Conservation (phyloP, 2,113 vertebrate species). For the Picathartes gymnocephalus region DNA sequence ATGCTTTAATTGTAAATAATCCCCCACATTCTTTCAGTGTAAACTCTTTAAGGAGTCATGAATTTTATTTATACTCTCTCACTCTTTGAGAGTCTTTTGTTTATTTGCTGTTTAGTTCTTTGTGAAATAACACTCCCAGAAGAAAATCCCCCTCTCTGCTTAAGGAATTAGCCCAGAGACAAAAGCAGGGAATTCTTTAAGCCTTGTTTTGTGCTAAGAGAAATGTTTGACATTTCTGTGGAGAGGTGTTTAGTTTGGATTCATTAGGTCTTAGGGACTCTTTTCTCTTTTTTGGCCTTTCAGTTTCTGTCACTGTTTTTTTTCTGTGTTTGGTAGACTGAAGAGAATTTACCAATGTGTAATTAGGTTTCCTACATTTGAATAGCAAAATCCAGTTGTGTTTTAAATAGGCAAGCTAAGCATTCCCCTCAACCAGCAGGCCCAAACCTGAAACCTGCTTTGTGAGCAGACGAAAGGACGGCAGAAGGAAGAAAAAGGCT, state of each 20-base stretch:
- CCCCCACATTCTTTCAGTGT: slow-evolving; percentile 80
- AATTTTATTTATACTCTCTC: slow-evolving; percentile 88
- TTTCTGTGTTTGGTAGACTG: slow-evolving; percentile 85
- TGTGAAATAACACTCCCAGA: slow-evolving; percentile 85
- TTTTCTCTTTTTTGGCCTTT: slow-evolving; percentile 81
- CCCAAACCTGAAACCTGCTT: slow-evolving; percentile 81
- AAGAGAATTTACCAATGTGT: slow-evolving; percentile 91
- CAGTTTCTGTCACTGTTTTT: slow-evolving; percentile 82
- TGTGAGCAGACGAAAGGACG: slow-evolving; percentile 70
- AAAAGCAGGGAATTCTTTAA: slow-evolving; percentile 92
- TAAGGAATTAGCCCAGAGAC: slow-evolving; percentile 93
- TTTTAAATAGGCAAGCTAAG: slow-evolving; percentile 84
- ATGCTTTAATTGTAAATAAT: slow-evolving; percentile 83
- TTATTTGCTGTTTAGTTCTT: slow-evolving; percentile 87
- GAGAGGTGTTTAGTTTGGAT: slow-evolving; percentile 95
- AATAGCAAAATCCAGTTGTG: slow-evolving; percentile 87
- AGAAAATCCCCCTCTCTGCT: slow-evolving; percentile 90
- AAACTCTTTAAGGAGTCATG: slow-evolving; percentile 88
- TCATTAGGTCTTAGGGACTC: slow-evolving; percentile 93
- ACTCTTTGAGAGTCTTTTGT: slow-evolving; percentile 85
- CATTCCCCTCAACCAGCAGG: slow-evolving; percentile 81
- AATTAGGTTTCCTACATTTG: slow-evolving; percentile 94
- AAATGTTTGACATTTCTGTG: slow-evolving; percentile 93
- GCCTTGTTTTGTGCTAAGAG: slow-evolving; percentile 90
- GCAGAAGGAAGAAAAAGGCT: slow-evolving; percentile 65